These are phyloP conservation scores for Coleophora flavipennella DNA, from an alignment of 2,888 invertebrate genomes.

Conservation along the genomic window DNA sequence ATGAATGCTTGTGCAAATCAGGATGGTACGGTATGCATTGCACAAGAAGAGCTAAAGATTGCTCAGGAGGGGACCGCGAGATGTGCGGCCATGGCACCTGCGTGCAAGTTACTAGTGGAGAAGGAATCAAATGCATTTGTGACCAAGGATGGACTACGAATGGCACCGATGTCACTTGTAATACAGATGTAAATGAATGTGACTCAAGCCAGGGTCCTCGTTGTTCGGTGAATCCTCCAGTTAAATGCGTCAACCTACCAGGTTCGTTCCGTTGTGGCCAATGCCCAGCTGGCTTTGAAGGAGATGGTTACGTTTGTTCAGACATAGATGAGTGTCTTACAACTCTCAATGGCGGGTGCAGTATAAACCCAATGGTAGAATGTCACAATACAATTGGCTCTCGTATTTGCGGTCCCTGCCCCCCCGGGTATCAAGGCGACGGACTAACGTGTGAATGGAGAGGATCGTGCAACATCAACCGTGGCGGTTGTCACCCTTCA, in stretches of 20 bases:
- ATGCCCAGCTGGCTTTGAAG: slow-evolving; percentile 90
- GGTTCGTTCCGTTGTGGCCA: slow-evolving; percentile 90
- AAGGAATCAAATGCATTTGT: slow-evolving; percentile 85
- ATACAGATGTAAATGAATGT: slow-evolving; percentile 92
- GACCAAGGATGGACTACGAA: slow-evolving; percentile 91
- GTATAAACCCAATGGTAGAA: slow-evolving; percentile 81
- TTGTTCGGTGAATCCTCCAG: slow-evolving; percentile 86
- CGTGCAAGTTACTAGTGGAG: slow-evolving; percentile 72
- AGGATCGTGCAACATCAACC: slow-evolving; percentile 79
- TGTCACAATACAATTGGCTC: slow-evolving; percentile 94
- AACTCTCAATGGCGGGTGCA: slow-evolving; percentile 93
- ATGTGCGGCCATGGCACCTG: slow-evolving; percentile 94
- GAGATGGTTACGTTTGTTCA: slow-evolving; percentile 87
- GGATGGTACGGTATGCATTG: slow-evolving; percentile 91
- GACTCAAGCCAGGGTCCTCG: slow-evolving; percentile 72
- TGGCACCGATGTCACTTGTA: slow-evolving; percentile 79
- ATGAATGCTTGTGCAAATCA: slow-evolving; percentile 83
- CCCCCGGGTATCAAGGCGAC: slow-evolving; percentile 89
- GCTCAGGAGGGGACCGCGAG: slow-evolving; percentile 78
- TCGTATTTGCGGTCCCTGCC: slow-evolving; percentile 88
- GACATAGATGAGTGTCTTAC: slow-evolving; percentile 92
- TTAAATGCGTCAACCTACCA: slow-evolving; percentile 90
- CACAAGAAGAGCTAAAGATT: slow-evolving; percentile 81
- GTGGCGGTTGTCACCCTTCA: slow-evolving; percentile 88
- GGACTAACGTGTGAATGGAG: slow-evolving; percentile 81